These are phyloP conservation scores for Saccopteryx leptura DNA, from an alignment of 2,113 vertebrate species.

Conservation along the genomic window DNA sequence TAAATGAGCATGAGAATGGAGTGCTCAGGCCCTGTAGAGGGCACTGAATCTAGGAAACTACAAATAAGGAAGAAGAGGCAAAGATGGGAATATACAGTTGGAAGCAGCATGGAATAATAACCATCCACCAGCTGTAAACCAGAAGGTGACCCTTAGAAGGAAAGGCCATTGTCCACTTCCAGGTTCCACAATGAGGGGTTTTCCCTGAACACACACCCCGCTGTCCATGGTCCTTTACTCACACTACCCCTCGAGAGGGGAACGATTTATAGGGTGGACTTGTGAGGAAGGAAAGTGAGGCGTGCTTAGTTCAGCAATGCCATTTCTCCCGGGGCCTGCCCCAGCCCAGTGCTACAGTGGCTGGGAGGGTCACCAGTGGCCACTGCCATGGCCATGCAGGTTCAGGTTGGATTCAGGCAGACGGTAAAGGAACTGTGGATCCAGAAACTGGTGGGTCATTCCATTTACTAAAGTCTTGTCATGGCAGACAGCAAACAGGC, in stretches of 20 bases:
- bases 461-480: no score
- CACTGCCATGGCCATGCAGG: no score
- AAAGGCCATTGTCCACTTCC: background rate
- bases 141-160: background rate
- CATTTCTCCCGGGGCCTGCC: background rate
- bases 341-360: background rate
- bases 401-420: no score
- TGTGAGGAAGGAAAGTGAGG: background rate
- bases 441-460: no score
- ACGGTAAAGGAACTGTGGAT: no score
- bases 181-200: background rate
- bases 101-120: background rate
- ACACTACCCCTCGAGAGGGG: background rate
- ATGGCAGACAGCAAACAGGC: no score
- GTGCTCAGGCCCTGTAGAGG: background rate
- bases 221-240: background rate
- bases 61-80: constrained; percentile 1
- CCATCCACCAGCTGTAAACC: background rate
- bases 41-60: constrained; percentile 16
- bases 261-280: background rate
- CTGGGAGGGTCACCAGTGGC: no score
- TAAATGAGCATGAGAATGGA: background rate
- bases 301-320: background rate
- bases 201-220: background rate
- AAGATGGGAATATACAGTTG: background rate